phyloP scores from a whole-genome alignment of 2,888 invertebrate species.

The Sarcophaga subvicina region DNA sequence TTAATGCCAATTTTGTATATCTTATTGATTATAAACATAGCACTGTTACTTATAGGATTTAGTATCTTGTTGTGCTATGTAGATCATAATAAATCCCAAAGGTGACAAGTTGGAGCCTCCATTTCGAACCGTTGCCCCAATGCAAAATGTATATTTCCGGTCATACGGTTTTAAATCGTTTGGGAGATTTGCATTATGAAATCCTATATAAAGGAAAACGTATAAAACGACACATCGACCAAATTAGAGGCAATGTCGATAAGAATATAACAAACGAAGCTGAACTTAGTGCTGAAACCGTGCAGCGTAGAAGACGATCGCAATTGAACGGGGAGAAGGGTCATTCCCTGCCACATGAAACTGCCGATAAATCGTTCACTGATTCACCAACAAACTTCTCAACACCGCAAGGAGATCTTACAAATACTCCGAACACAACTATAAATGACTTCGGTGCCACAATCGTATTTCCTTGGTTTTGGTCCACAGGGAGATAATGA shows the following conservation, averaged over 20 bases:
- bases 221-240: conserved; percentile 39
- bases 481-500: neutral
- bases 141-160: too few species aligned
- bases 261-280: neutral
- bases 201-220: conserved; percentile 35
- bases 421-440: neutral
- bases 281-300: too few species aligned
- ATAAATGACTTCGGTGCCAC: neutral
- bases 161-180: neutral
- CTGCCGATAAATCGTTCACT: too few species aligned
- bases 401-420: neutral
- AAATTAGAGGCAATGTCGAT: conserved; percentile 50
- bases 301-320: neutral
- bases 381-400: too few species aligned
- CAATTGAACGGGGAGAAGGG: neutral
- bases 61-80: too few species aligned
- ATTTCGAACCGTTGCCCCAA: too few species aligned
- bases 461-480: neutral
- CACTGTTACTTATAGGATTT: too few species aligned
- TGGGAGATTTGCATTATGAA: conserved; percentile 53
- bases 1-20: too few species aligned
- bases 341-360: neutral
- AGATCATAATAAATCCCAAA: too few species aligned
- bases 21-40: too few species aligned
- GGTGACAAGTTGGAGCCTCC: too few species aligned